Evolutionary conservation across 2,888 invertebrate genomes (phyloP).

Genomic region (Pterostichus niger): DNA sequence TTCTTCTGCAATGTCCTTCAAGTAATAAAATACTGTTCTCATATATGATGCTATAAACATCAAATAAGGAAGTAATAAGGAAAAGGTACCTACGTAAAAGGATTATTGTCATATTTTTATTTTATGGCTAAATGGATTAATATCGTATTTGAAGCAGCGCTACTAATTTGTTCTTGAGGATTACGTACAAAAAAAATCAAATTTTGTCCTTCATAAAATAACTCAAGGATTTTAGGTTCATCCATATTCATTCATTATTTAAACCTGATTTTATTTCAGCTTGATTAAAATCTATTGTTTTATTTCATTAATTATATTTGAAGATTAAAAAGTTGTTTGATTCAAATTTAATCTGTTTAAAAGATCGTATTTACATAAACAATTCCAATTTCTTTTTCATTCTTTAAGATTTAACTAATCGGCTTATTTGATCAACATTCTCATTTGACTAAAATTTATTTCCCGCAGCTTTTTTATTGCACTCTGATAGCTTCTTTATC

Average conservation of each 20-base stretch:
- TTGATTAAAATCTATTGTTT: neutral
- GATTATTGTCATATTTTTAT: slow-evolving; percentile 11
- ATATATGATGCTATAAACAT: slow-evolving; percentile 25
- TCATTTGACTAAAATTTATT: neutral
- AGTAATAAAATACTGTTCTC: slow-evolving; percentile 25
- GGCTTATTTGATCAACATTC: neutral
- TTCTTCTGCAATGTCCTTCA: slow-evolving; percentile 33
- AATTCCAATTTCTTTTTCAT: neutral
- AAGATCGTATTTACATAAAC: too few species aligned
- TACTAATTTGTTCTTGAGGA: neutral
- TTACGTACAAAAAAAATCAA: neutral
- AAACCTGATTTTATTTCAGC: neutral
- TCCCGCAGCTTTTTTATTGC: neutral
- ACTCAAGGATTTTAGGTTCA: neutral
- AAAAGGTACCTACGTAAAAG: slow-evolving; percentile 7
- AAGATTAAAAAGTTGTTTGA: too few species aligned
- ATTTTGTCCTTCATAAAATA: slow-evolving; percentile 4
- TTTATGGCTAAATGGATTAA: neutral
- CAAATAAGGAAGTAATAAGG: slow-evolving; percentile 40
- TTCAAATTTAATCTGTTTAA: too few species aligned
- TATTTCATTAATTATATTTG: too few species aligned
- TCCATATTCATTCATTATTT: slow-evolving; percentile 32
- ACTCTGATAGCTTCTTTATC: neutral
- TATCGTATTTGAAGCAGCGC: neutral
- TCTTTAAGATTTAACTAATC: neutral